phyloP scores from a whole-genome alignment of 2,888 invertebrate species.

The Cosmia pyralina region DNA sequence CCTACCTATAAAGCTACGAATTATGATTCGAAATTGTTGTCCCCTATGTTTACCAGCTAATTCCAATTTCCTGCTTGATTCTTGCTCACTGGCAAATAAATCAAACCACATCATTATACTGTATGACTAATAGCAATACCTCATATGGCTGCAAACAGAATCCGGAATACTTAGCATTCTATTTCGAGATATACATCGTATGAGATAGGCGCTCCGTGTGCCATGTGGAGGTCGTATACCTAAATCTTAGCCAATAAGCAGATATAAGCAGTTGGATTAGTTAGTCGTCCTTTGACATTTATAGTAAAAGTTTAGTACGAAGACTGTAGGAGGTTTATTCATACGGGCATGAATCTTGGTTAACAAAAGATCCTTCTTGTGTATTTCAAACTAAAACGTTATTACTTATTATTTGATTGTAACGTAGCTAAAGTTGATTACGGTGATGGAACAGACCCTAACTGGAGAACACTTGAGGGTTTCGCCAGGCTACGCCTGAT shows the following conservation, averaged over 20 bases:
- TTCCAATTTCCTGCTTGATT: constrained; percentile 54
- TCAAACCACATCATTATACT: constrained; percentile 57
- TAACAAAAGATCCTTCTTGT: background rate
- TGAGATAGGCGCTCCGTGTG: constrained; percentile 55
- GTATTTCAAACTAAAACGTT: background rate
- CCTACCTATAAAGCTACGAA: constrained; percentile 17
- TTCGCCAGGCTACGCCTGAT: background rate
- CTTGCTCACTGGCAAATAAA: constrained; percentile 52
- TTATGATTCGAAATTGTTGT: constrained; percentile 43
- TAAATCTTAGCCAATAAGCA: constrained; percentile 55
- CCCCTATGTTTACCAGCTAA: constrained; percentile 38
- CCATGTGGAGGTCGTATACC: constrained; percentile 61
- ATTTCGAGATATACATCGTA: constrained; percentile 62
- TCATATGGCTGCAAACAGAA: constrained; percentile 64
- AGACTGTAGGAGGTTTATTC: background rate
- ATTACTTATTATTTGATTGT: background rate
- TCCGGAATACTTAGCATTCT: constrained; percentile 68
- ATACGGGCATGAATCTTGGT: background rate
- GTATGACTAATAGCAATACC: constrained; percentile 69
- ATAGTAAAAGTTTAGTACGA: constrained; percentile 5
- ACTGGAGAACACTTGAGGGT: background rate
- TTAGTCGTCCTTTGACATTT: constrained; percentile 37
- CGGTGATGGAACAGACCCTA: background rate
- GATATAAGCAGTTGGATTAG: constrained; percentile 30
- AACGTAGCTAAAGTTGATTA: background rate